phyloP scores from a whole-genome alignment of 2,113 vertebrate genomes.

The Myodes glareolus region DNA sequence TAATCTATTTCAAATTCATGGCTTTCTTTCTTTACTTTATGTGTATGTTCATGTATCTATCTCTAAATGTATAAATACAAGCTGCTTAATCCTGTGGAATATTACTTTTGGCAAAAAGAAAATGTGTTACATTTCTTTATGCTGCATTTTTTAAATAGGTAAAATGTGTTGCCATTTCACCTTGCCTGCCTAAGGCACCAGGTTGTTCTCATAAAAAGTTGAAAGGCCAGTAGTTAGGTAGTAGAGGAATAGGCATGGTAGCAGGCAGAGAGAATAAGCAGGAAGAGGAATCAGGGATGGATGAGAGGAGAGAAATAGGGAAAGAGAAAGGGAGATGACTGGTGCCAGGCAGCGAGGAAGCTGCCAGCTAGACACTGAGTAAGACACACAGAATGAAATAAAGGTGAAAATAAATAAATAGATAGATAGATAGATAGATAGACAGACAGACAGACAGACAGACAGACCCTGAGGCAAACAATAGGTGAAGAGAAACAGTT shows the following conservation, averaged over 20 bases:
- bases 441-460: too few relatives aligned
- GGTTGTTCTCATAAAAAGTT: neutral
- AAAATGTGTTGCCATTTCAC: neutral
- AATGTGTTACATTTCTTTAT: neutral
- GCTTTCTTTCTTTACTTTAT: neutral
- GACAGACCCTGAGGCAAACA: neutral
- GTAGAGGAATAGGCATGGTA: neutral
- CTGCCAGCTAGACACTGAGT: neutral
- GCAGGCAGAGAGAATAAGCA: neutral
- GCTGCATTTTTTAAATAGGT: neutral
- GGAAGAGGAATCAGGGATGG: neutral
- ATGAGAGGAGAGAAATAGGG: neutral
- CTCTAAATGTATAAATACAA: neutral
- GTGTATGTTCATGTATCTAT: neutral
- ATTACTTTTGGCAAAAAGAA: neutral
- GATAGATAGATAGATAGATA: too few relatives aligned
- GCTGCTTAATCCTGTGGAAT: neutral
- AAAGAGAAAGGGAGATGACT: neutral
- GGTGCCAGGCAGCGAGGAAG: neutral
- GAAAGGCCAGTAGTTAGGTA: neutral
- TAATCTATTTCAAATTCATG: neutral
- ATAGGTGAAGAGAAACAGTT: neutral
- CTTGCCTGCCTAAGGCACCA: neutral
- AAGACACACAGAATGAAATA: neutral
- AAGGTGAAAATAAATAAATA: neutral